These are phyloP conservation scores for Aplocera efformata DNA, from an alignment of 2,888 invertebrate genomes.

Conservation along the genomic window DNA sequence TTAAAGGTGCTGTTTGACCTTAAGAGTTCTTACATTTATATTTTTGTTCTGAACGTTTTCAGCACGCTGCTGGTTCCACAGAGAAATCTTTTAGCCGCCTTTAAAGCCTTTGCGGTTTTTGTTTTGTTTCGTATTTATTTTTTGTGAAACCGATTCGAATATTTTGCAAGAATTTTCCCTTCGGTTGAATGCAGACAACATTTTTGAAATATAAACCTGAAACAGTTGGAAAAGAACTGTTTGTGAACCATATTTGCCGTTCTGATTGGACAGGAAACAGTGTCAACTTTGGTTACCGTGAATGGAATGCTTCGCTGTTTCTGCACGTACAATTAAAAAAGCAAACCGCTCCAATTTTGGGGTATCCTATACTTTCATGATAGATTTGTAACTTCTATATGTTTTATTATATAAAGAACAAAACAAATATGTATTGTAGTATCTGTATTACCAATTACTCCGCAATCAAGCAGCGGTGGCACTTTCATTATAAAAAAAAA, in stretches of 20 bases:
- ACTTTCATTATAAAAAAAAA: too few relatives aligned
- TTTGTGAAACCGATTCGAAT: slow-evolving; percentile 1
- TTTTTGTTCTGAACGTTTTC: slow-evolving; percentile 1
- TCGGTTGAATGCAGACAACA: too few relatives aligned
- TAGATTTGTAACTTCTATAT: background rate
- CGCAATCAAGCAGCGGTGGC: too few relatives aligned
- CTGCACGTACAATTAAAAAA: slow-evolving; percentile 15
- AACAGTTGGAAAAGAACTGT: slow-evolving; percentile 18
- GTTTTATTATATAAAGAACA: too few relatives aligned
- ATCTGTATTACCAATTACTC: too few relatives aligned
- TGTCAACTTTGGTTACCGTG: slow-evolving; percentile 28
- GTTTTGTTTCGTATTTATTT: slow-evolving; percentile 4
- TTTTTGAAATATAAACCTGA: slow-evolving; percentile 5
- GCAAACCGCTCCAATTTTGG: slow-evolving; percentile 14
- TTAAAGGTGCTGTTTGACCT: too few relatives aligned
- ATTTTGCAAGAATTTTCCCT: background rate
- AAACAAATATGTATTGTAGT: too few relatives aligned
- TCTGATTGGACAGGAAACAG: slow-evolving; percentile 29
- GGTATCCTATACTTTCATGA: slow-evolving; percentile 8
- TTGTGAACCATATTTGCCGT: slow-evolving; percentile 23
- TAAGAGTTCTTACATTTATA: too few relatives aligned
- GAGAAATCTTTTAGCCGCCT: slow-evolving; percentile 8
- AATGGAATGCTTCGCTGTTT: slow-evolving; percentile 15
- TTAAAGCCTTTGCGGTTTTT: slow-evolving; percentile 5
- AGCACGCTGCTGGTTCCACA: slow-evolving; percentile 5